Base-by-base conservation (phyloP, 2,797 vertebrate genomes). In the Amphiprion clarkii region DNA sequence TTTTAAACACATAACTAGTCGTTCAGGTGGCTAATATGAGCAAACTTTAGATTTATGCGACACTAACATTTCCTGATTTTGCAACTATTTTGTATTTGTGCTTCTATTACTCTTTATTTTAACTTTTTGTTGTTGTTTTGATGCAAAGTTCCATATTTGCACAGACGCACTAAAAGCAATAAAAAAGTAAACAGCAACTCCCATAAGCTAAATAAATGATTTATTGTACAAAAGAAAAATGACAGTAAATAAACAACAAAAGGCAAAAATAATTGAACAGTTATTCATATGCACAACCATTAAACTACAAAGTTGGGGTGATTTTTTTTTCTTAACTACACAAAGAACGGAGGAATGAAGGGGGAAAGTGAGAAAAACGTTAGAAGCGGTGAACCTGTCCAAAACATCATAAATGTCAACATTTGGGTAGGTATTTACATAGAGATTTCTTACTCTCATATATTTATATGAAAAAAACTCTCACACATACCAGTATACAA, bases 191-290 rank as follows among this genome's bases (percentile, higher is more conserved):
- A 74, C 71, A 78, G 54, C 66, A 78, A 76, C 66, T 85, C 64
- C 25, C 66, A 67, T 96, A 95, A 94, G 95, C 96, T 96, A 95
- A 95, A 96, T 95, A 95, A 95, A 96, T 95, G 94, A 96, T 95
- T 97, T 96, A 96, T 96, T 96, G 96, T 97, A 97, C 95, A 96
- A 96, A 96, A 95, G 94, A 93, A 94, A 95, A 95, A 95, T 93
- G 93, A 93, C 94, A 95, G 96, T 93, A 95, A 95, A 95, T 91
- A 93, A 94, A 94, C 93, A 86, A 88, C 87, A 93, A 89, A 92
- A 91, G 84, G 83, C 92, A 90, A 93, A 93, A 94, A 93, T 90
- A 95, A 94, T 89, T 89, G 92, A 94, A 92, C 90, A 92, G 89
- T 94, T 95, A 95, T 93, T 93, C 90, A 93, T 94, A 94, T 93